phyloP scores from a whole-genome alignment of 2,113 vertebrate species.

The Heptranchias perlo region DNA sequence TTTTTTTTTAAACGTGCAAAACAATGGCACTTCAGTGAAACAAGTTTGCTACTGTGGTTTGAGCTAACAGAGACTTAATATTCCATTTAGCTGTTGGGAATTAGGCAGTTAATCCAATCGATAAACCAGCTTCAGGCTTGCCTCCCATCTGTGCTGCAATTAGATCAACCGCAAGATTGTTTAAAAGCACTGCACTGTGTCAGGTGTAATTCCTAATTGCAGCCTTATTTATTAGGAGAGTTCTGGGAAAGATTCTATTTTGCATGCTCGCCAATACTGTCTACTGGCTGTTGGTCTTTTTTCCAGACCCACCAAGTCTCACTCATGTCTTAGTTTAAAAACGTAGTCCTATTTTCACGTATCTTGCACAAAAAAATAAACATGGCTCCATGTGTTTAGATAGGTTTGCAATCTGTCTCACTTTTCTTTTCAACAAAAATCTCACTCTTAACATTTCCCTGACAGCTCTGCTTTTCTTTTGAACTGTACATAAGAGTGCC shows the following conservation, averaged over 20 bases:
- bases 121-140: conserved; percentile 79
- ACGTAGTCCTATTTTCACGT: not conserved
- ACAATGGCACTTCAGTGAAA: conserved; percentile 17
- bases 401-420: not conserved
- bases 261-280: not conserved
- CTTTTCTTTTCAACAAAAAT: not conserved
- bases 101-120: conserved; percentile 99
- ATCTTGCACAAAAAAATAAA: not conserved
- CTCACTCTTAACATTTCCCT: not conserved
- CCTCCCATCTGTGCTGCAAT: conserved; percentile 77
- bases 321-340: too few relatives aligned
- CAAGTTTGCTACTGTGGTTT: conserved; percentile 67
- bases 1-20: not conserved
- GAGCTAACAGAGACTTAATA: conserved; percentile 83
- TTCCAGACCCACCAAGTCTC: too few relatives aligned
- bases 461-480: not conserved
- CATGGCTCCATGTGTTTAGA: not conserved
- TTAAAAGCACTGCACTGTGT: conserved; percentile 68
- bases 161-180: conserved; percentile 76
- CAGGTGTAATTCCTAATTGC: conserved; percentile 69
- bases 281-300: not conserved
- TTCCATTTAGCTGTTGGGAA: conserved; percentile 90
- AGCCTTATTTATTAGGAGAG: not conserved
- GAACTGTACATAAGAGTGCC: not conserved
- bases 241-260: not conserved